Evolutionary conservation across 2,888 invertebrate genomes (phyloP).

Genomic region (Lymantria dispar): DNA sequence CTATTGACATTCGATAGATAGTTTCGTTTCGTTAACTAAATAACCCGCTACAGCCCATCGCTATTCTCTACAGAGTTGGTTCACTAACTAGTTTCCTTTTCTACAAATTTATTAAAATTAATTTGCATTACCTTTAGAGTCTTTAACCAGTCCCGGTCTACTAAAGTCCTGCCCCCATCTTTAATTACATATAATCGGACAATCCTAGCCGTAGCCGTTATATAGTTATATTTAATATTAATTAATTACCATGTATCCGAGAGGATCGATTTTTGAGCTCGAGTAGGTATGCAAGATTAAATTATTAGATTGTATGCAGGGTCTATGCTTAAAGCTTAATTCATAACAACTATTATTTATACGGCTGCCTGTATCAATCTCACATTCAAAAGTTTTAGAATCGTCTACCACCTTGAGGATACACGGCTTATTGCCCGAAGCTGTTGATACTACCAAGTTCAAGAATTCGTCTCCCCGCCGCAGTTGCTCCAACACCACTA

Average conservation of each 20-base stretch:
- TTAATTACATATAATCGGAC: constrained; percentile 15
- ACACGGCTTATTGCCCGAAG: not conserved
- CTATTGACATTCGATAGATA: too few species aligned
- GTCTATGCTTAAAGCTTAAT: not conserved
- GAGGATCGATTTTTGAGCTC: not conserved
- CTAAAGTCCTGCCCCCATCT: constrained; percentile 10
- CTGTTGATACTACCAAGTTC: not conserved
- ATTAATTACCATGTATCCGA: not conserved
- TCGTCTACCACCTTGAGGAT: not conserved
- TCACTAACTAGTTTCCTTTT: not conserved
- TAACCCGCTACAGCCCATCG: too few species aligned
- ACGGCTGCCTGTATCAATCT: not conserved
- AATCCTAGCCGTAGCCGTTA: not conserved
- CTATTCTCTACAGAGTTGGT: not conserved
- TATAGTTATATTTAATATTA: not conserved
- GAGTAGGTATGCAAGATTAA: constrained; percentile 1
- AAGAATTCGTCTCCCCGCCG: not conserved
- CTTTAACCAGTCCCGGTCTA: constrained; percentile 19
- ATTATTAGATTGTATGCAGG: not conserved
- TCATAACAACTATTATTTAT: not conserved
- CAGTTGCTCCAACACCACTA: too few species aligned
- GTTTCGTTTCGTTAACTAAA: too few species aligned
- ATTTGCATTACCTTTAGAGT: constrained; percentile 15
- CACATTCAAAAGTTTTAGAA: not conserved
- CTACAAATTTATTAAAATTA: not conserved